phyloP scores from a whole-genome alignment of 2,113 vertebrate genomes.

The Mugil cephalus region DNA sequence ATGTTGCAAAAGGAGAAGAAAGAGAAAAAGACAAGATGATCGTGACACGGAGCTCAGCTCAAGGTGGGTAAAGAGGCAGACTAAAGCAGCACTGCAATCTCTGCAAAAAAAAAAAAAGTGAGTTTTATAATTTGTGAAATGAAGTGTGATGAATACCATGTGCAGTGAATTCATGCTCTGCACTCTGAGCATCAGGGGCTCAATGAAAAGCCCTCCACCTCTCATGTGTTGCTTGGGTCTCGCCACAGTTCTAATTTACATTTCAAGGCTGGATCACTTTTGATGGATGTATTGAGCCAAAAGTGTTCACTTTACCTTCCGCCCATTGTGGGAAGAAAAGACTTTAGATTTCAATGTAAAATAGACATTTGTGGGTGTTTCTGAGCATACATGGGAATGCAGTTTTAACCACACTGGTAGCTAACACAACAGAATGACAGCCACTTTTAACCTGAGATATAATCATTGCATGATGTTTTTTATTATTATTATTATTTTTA shows the following conservation, averaged over 20 bases:
- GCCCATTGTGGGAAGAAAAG: background rate
- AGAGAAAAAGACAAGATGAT: background rate
- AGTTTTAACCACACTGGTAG: too few species aligned
- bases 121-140: conserved; percentile 22
- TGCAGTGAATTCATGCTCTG: background rate
- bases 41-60: background rate
- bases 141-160: background rate
- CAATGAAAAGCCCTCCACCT: conserved; percentile 5
- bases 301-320: conserved; percentile 1
- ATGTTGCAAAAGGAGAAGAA: background rate
- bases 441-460: too few species aligned
- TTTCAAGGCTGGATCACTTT: conserved; percentile 26
- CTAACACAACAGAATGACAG: too few species aligned
- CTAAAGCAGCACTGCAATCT: background rate
- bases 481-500: too few species aligned
- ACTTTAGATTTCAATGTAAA: background rate
- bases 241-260: conserved; percentile 15
- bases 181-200: background rate
- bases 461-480: too few species aligned
- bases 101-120: background rate
- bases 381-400: background rate
- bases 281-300: background rate
- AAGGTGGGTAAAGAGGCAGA: background rate
- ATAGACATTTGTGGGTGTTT: background rate
- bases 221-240: conserved; percentile 10